These are phyloP conservation scores for Nerophis ophidion DNA, from an alignment of 2,113 vertebrate species.

Conservation along the genomic window DNA sequence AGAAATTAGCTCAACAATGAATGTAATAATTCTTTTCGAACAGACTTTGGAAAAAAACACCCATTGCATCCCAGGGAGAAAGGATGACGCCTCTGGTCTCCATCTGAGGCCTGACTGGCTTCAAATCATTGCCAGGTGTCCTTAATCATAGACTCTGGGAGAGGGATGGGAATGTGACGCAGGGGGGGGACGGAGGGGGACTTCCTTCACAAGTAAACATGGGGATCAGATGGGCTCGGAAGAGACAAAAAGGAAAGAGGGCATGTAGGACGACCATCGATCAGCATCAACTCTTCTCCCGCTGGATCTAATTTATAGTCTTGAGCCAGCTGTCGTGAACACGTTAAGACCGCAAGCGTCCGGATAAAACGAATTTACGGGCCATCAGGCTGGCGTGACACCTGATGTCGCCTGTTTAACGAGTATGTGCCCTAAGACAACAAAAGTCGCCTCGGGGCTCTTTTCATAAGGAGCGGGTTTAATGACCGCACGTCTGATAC, in stretches of 20 bases:
- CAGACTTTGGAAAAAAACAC: background rate
- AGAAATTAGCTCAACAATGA: too few species aligned
- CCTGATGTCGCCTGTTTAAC: too few species aligned
- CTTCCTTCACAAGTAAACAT: slow-evolving; percentile 64
- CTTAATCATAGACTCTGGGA: slow-evolving; percentile 53
- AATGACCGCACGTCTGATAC: too few species aligned
- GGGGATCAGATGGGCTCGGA: slow-evolving; percentile 22
- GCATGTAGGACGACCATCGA: slow-evolving; percentile 5
- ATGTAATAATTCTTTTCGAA: too few species aligned
- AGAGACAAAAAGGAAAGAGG: slow-evolving; percentile 13
- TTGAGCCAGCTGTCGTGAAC: slow-evolving; percentile 13
- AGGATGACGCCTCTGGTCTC: slow-evolving; percentile 35
- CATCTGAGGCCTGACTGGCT: slow-evolving; percentile 52
- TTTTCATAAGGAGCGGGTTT: too few species aligned
- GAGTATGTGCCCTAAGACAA: too few species aligned
- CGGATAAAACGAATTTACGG: background rate
- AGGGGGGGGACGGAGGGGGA: background rate
- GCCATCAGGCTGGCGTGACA: background rate
- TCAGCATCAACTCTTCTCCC: slow-evolving; percentile 41
- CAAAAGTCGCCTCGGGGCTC: too few species aligned
- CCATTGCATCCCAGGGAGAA: slow-evolving; percentile 11
- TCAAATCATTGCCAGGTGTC: slow-evolving; percentile 76
- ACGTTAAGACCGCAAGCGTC: slow-evolving; percentile 22
- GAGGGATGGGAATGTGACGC: slow-evolving; percentile 40
- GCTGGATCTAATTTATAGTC: slow-evolving; percentile 5